phyloP scores from a whole-genome alignment of 1,140 invertebrate species.

The Augochlora pura region DNA sequence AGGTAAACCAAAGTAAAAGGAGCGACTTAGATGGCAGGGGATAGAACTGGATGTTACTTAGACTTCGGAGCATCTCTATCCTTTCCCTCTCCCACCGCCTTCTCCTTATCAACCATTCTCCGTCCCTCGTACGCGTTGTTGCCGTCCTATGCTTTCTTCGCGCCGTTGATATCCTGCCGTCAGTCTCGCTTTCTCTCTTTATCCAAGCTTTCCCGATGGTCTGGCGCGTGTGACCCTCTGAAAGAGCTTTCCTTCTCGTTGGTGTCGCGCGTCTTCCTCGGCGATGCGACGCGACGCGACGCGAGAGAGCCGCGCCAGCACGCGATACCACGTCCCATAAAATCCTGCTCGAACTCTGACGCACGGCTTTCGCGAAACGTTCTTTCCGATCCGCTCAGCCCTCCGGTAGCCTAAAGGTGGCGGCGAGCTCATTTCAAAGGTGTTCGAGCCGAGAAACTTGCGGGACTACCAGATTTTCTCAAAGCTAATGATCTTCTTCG shows the following conservation, averaged over 20 bases:
- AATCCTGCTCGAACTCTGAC: slow-evolving; percentile 60
- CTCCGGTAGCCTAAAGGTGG: slow-evolving; percentile 36
- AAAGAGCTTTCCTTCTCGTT: slow-evolving; percentile 69
- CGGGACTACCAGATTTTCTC: slow-evolving; percentile 45
- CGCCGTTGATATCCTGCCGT: neutral
- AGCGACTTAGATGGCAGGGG: slow-evolving; percentile 49
- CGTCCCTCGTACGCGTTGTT: slow-evolving; percentile 1
- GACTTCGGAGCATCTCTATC: slow-evolving; percentile 46
- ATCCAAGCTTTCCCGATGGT: slow-evolving; percentile 36
- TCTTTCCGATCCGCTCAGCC: slow-evolving; percentile 41
- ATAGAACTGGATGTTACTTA: slow-evolving; percentile 67
- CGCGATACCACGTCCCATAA: slow-evolving; percentile 50
- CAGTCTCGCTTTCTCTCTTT: neutral
- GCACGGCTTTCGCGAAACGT: slow-evolving; percentile 27
- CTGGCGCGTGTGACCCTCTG: slow-evolving; percentile 45
- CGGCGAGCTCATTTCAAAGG: slow-evolving; percentile 44
- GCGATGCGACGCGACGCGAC: neutral
- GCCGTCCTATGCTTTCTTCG: neutral
- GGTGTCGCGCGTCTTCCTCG: slow-evolving; percentile 49
- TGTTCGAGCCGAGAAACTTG: slow-evolving; percentile 47
- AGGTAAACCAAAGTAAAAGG: slow-evolving; percentile 68
- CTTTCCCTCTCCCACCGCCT: slow-evolving; percentile 12
- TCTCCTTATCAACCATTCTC: slow-evolving; percentile 18
- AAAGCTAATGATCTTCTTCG: slow-evolving; percentile 52
- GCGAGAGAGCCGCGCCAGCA: slow-evolving; percentile 6